Evolutionary conservation across 2,888 invertebrate genomes (phyloP).

Genomic region (Smittia sp.): DNA sequence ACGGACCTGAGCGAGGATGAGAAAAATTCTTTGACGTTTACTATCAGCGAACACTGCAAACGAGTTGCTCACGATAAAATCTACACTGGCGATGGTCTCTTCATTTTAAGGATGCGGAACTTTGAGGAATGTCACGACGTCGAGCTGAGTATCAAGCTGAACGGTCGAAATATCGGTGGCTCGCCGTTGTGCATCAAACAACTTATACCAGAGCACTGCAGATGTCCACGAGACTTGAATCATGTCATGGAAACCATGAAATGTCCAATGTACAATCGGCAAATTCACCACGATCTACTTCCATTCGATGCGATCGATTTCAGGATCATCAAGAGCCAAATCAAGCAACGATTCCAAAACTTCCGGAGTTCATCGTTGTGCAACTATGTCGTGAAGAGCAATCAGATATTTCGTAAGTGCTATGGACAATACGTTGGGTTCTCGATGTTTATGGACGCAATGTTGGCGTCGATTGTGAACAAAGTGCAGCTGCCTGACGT

Average conservation of each 20-base stretch:
- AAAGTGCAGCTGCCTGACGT: conserved; percentile 80
- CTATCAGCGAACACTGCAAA: conserved; percentile 58
- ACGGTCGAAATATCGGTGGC: conserved; percentile 56
- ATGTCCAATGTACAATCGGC: conserved; percentile 62
- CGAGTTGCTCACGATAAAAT: conserved; percentile 72
- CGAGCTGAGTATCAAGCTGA: conserved; percentile 62
- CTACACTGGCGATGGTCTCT: conserved; percentile 79
- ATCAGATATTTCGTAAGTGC: conserved; percentile 80
- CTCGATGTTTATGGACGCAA: conserved; percentile 90
- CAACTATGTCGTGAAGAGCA: conserved; percentile 81
- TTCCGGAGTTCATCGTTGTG: conserved; percentile 83
- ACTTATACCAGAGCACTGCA: conserved; percentile 72
- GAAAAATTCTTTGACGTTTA: conserved; percentile 46
- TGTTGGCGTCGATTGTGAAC: conserved; percentile 75
- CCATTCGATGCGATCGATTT: conserved; percentile 70
- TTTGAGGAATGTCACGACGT: conserved; percentile 73
- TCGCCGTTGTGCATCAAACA: conserved; percentile 66
- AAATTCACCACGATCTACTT: conserved; percentile 70
- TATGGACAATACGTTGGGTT: conserved; percentile 95
- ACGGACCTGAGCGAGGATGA: background rate
- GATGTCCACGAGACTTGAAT: conserved; percentile 69
- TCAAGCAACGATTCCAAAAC: conserved; percentile 69
- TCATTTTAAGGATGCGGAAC: conserved; percentile 77
- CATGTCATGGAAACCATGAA: conserved; percentile 67
- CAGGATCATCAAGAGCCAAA: conserved; percentile 61